Percentiles rank a stretch among this genome's conserved stretches.
phyloP scores from a whole-genome alignment of 2,113 vertebrate species.

The Elachura formosa region DNA sequence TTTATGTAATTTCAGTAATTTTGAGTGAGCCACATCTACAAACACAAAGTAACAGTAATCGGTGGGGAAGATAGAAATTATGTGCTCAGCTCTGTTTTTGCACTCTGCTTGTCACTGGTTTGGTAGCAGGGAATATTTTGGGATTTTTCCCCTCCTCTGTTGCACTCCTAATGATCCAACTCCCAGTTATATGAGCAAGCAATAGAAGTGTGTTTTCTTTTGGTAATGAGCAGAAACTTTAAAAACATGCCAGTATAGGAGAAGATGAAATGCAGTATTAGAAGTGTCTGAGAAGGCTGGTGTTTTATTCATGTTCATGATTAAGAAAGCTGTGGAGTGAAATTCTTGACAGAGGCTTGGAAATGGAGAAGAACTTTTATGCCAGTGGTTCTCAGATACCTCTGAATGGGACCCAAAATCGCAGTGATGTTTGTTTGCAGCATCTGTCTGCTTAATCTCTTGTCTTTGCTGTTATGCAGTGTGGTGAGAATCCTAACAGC shows the following conservation, averaged over 20 bases:
- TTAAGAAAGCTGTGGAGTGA: not conserved
- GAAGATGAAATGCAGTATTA: not conserved
- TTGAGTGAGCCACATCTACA: not conserved
- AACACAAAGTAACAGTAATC: not conserved
- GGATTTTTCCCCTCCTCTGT: not conserved
- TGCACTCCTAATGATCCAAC: not conserved
- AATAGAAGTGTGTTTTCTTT: not conserved
- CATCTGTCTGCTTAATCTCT: not conserved
- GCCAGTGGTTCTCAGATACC: not conserved
- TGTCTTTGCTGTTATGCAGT: not conserved
- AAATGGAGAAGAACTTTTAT: not conserved
- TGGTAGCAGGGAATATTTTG: not conserved
- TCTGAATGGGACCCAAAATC: not conserved
- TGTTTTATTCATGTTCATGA: constrained; percentile 21
- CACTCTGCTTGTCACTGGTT: not conserved
- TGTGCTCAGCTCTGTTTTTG: not conserved
- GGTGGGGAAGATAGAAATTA: not conserved
- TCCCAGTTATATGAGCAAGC: not conserved
- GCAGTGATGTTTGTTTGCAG: not conserved
- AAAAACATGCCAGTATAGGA: not conserved
- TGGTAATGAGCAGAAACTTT: constrained; percentile 5
- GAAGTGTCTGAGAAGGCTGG: not conserved
- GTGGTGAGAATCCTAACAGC: not conserved
- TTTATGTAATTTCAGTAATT: not conserved
- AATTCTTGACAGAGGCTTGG: constrained; percentile 15